A percentile compares a stretch with the other conserved stretches of the same genome.
These are phyloP conservation scores for Drosophila pandora DNA, from an alignment of 1,140 invertebrate species.

Conservation along the genomic window DNA sequence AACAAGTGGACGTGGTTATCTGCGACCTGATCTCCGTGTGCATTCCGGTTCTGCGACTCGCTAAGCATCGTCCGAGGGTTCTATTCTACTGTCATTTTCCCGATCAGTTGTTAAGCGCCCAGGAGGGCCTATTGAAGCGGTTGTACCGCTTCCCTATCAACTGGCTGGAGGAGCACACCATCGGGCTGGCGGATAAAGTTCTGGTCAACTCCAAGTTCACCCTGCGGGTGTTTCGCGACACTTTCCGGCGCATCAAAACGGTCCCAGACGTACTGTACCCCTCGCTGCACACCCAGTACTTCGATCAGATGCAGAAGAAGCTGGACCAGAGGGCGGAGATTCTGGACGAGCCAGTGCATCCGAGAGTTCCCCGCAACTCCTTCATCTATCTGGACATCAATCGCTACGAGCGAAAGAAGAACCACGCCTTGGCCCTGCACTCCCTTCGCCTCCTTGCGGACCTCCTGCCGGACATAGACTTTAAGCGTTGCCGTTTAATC, in stretches of 20 bases:
- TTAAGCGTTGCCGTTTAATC: constrained; percentile 91
- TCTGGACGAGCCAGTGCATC: constrained; percentile 57
- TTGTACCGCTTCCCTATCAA: constrained; percentile 96
- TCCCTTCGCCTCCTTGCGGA: constrained; percentile 89
- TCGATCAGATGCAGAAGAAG: constrained; percentile 86
- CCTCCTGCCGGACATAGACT: constrained; percentile 85
- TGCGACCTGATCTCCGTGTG: constrained; percentile 96
- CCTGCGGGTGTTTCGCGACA: constrained; percentile 91
- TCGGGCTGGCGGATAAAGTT: constrained; percentile 92
- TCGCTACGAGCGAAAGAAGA: constrained; percentile 98
- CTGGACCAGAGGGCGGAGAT: constrained; percentile 70
- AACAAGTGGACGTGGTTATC: constrained; percentile 92
- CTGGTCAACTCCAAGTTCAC: constrained; percentile 98
- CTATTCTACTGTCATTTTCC: constrained; percentile 99
- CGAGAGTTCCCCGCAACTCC: constrained; percentile 84
- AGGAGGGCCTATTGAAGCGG: constrained; percentile 88
- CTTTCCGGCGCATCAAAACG: constrained; percentile 90
- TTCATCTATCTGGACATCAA: constrained; percentile 97
- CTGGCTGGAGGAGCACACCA: constrained; percentile 96
- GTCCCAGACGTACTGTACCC: constrained; percentile 96
- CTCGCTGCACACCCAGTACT: constrained; percentile 93
- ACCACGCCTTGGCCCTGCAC: constrained; percentile 92
- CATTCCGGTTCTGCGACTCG: constrained; percentile 91
- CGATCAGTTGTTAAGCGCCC: constrained; percentile 93
- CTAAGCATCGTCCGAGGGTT: constrained; percentile 87